Percentiles rank a stretch among this genome's conserved stretches.
Evolutionary conservation across 2,888 invertebrate genomes (phyloP).

Genomic region (Thymelicus acteon): DNA sequence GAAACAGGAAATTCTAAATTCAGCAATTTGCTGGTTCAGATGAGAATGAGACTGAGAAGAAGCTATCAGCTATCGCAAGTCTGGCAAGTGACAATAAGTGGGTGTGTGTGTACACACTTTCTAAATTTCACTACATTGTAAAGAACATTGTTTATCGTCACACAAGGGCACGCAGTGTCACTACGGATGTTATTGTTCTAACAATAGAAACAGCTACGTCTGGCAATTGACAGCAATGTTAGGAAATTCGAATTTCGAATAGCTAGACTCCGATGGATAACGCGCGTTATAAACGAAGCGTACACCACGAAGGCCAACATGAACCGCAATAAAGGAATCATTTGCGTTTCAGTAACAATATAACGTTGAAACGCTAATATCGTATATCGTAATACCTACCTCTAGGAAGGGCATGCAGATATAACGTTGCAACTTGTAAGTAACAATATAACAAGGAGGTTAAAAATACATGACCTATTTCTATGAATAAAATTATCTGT

Average conservation of each 20-base stretch:
- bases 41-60: not conserved
- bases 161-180: constrained; percentile 46
- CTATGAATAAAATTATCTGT: too few species aligned
- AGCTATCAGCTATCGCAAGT: too few species aligned
- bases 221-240: constrained; percentile 45
- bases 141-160: constrained; percentile 12
- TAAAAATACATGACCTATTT: too few species aligned
- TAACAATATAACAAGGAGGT: not conserved
- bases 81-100: not conserved
- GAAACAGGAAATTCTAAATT: not conserved
- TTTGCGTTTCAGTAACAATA: constrained; percentile 22
- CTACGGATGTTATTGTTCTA: constrained; percentile 62
- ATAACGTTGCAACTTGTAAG: not conserved
- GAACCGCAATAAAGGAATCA: constrained; percentile 47
- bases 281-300: constrained; percentile 61
- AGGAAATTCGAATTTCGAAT: constrained; percentile 54
- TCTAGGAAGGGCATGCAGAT: not conserved
- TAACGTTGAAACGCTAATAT: constrained; percentile 12
- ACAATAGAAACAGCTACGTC: constrained; percentile 64
- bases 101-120: not conserved
- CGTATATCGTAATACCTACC: constrained; percentile 11
- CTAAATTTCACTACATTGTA: not conserved
- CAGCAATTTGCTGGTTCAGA: not conserved
- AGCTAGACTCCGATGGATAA: constrained; percentile 2
- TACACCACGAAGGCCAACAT: constrained; percentile 46